Evolutionary conservation across 2,113 vertebrate species (phyloP).

Genomic region (Cricetomys ansorgei): DNA sequence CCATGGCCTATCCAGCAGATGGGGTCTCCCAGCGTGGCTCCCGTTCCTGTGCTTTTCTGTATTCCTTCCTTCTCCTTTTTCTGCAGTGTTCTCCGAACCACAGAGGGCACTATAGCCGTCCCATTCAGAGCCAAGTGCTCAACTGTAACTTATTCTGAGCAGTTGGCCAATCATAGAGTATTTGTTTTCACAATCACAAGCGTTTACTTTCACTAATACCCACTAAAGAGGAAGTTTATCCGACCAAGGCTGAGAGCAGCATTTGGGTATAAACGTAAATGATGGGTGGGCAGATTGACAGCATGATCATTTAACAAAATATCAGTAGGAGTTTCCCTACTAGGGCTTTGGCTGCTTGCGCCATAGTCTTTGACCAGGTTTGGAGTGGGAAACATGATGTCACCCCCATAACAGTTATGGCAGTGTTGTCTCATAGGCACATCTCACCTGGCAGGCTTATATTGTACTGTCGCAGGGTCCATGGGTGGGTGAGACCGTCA

Average conservation of each 20-base stretch:
- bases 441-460: background rate
- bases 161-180: background rate
- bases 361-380: background rate
- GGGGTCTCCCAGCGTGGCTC: background rate
- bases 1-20: background rate
- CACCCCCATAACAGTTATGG: background rate
- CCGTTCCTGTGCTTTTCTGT: background rate
- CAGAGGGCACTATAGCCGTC: background rate
- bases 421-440: background rate
- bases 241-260: background rate
- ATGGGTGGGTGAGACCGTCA: background rate
- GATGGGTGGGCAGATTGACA: background rate
- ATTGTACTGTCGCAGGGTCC: background rate
- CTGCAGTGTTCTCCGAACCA: background rate
- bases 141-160: background rate
- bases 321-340: background rate
- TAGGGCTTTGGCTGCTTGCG: background rate
- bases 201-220: background rate
- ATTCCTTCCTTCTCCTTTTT: background rate
- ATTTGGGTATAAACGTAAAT: background rate
- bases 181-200: too few species aligned
- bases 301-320: background rate
- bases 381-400: background rate
- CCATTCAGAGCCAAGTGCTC: background rate
- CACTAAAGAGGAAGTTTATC: background rate